Conservation (phyloP, 53 echinoderm and acorn worm species). For the Actinopyga echinites region DNA sequence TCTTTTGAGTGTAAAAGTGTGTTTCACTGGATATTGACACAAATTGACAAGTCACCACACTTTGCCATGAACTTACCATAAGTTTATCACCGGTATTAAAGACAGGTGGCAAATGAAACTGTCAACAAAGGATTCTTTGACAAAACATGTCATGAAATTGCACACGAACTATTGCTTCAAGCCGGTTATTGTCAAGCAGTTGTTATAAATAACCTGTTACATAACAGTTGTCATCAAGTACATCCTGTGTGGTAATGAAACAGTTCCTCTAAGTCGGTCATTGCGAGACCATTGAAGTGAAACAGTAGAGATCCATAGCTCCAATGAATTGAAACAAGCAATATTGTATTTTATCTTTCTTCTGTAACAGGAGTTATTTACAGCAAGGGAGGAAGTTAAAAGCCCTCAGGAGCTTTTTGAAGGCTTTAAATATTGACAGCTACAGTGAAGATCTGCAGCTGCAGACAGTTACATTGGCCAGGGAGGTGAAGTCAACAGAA, state of each 20-base stretch:
- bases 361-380: not conserved
- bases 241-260: not conserved
- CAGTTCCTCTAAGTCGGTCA: not conserved
- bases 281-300: too few species aligned
- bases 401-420: conserved; percentile 60
- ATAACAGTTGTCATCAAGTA: not conserved
- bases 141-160: too few species aligned
- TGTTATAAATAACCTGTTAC: not conserved
- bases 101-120: too few species aligned
- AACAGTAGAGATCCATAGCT: not conserved
- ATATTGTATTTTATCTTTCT: not conserved
- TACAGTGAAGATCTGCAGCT: conserved; percentile 66
- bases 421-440: conserved; percentile 73
- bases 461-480: conserved; percentile 48
- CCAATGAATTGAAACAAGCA: too few species aligned
- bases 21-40: too few species aligned
- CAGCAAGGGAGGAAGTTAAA: conserved; percentile 37
- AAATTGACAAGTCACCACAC: too few species aligned
- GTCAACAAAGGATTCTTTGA: too few species aligned
- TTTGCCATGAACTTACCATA: too few species aligned
- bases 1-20: too few species aligned
- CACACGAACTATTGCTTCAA: too few species aligned
- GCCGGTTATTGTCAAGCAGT: too few species aligned
- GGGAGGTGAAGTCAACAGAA: conserved; percentile 3
- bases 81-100: too few species aligned